phyloP scores from a whole-genome alignment of 1,140 invertebrate genomes.

The Ditylenchus dipsaci region DNA sequence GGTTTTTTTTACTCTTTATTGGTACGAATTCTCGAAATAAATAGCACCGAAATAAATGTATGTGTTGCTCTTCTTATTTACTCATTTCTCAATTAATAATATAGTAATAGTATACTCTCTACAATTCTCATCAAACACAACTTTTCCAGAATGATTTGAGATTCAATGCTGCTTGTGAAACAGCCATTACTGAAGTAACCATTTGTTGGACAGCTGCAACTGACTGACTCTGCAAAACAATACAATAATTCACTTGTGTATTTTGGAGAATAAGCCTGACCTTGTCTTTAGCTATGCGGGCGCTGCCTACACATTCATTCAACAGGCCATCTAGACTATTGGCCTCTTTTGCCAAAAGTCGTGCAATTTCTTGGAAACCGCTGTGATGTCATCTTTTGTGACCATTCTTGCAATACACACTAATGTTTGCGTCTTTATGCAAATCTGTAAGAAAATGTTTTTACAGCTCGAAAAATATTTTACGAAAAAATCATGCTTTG shows the following conservation, averaged over 20 bases:
- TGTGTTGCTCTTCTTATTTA: no score
- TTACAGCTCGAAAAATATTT: not conserved
- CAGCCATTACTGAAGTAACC: conserved; percentile 24
- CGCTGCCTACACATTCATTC: conserved; percentile 27
- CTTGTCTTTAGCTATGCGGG: conserved; percentile 20
- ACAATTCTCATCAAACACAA: conserved; percentile 6
- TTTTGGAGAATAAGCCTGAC: conserved; percentile 2
- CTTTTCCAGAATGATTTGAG: conserved; percentile 28
- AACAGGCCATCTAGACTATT: conserved; percentile 4
- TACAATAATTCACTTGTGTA: no score
- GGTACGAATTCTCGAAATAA: no score
- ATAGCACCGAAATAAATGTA: no score
- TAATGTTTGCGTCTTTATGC: conserved; percentile 24
- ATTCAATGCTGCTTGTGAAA: conserved; percentile 30
- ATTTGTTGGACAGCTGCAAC: conserved; percentile 36
- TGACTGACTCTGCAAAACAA: conserved; percentile 22
- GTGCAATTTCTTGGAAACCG: conserved; percentile 7
- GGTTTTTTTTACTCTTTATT: no score
- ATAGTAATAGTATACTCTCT: no score
- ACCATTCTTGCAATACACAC: conserved; percentile 26
- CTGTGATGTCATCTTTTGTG: conserved; percentile 11
- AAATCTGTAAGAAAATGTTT: conserved; percentile 9
- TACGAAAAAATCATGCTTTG: no score
- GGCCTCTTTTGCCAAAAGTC: conserved; percentile 10
- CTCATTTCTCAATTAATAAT: no score